Conservation (phyloP, 1,140 invertebrate species). For the Phymorhynchus buccinoides region DNA sequence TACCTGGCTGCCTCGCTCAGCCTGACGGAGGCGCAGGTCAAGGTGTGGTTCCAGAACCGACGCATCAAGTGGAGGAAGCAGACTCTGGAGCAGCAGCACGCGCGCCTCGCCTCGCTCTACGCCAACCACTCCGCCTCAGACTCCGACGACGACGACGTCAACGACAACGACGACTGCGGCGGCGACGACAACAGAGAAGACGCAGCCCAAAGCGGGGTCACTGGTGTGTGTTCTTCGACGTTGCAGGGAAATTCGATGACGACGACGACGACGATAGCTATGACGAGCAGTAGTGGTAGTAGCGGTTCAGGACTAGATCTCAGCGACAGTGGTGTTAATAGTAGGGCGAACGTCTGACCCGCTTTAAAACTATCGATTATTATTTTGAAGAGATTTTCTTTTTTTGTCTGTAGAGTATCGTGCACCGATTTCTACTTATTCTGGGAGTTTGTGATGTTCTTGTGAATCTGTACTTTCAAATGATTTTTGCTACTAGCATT, state of each 20-base stretch:
- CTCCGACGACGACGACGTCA: slow-evolving; percentile 52
- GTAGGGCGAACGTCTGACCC: not conserved
- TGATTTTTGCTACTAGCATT: too few relatives aligned
- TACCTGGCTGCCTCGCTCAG: slow-evolving; percentile 70
- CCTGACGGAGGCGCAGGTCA: slow-evolving; percentile 81
- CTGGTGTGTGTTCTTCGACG: not conserved
- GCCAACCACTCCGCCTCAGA: slow-evolving; percentile 57
- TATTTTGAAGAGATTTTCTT: too few relatives aligned
- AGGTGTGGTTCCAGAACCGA: slow-evolving; percentile 98
- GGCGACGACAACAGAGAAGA: slow-evolving; percentile 18
- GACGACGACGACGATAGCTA: not conserved
- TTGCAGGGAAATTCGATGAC: not conserved
- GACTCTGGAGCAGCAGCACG: slow-evolving; percentile 91
- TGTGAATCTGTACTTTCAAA: too few relatives aligned
- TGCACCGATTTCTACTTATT: too few relatives aligned
- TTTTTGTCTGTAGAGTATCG: too few relatives aligned
- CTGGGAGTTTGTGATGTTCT: too few relatives aligned
- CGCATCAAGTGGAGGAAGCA: slow-evolving; percentile 97
- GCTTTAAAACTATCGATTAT: too few relatives aligned
- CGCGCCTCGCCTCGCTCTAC: slow-evolving; percentile 81
- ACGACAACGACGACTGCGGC: slow-evolving; percentile 48
- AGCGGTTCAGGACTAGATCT: not conserved
- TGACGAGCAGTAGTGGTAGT: not conserved
- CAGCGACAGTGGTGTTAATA: not conserved
- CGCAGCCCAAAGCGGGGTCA: slow-evolving; percentile 3